Evolutionary conservation across 2,113 vertebrate species (phyloP).

Genomic region (Gadus chalcogrammus): DNA sequence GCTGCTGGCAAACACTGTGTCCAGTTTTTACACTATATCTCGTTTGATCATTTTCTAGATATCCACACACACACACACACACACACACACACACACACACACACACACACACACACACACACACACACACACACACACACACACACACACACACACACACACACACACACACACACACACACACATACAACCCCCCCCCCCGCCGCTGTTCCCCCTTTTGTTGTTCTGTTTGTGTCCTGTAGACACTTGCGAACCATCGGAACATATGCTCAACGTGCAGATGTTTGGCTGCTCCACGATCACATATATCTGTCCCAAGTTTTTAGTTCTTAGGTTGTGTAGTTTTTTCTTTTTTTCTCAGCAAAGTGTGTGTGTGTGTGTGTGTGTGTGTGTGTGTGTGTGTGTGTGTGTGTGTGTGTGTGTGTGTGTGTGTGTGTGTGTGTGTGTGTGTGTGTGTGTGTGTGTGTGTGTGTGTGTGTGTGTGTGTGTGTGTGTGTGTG

Average conservation of each 20-base stretch:
- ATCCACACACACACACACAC: no score
- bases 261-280: constrained; percentile 50
- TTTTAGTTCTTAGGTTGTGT: constrained; percentile 25
- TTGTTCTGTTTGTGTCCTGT: constrained; percentile 34
- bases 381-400: background rate
- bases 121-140: no score
- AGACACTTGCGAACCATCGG: constrained; percentile 55
- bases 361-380: constrained; percentile 41
- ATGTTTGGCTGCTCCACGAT: background rate
- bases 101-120: no score
- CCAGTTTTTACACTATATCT: constrained; percentile 29
- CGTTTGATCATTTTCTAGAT: constrained; percentile 26
- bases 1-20: constrained; percentile 39
- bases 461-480: no score
- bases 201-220: no score
- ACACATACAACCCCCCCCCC: no score
- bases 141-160: no score
- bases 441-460: no score
- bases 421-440: no score
- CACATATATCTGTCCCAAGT: constrained; percentile 57
- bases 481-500: no score
- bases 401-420: background rate
- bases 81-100: no score
- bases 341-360: constrained; percentile 3
- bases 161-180: no score